Evolutionary conservation across 2,113 vertebrate genomes (phyloP), one percentile per base, ranked within the genome.

Genomic region (Motacilla tschutschensis): DNA sequence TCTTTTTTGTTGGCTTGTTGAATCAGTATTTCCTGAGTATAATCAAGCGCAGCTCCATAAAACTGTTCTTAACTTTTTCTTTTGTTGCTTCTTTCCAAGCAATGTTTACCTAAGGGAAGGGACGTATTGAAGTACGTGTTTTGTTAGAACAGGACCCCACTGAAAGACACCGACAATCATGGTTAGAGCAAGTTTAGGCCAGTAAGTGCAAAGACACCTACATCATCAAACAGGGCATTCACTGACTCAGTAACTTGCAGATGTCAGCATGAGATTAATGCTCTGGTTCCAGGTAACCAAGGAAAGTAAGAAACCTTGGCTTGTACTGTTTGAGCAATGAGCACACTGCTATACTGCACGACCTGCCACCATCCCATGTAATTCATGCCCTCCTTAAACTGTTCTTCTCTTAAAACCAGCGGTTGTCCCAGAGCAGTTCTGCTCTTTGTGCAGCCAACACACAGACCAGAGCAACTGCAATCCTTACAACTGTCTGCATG

Each of bases 121-220:
- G 51, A 72, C 26, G 62, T 38, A 77, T 72, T 84, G 65, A 69
- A 90, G 62, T 79, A n/a, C 9, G 22, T 38, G 62, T 24, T 85
- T 85, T 81, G 41, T 73, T 89, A 41, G 81, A 93, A 89, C n/a
- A 84, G 31, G 64, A 85, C 46, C 51, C 59, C 41, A 48, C 55
- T 66, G 85, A 81, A 91, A 94, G 77, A 75, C 75, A 67, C 47
- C 5, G 71, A 76, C 70, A 92, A 44, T 58, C 64, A 66, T 4
- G 14, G n/a, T 43, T 70, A 90, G 4, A 92, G 70, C 87, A 90
- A 88, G 87, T 88, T 91, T 70, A 91, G 74, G 67, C 82, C 63
- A 75, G 87, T 92, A 87, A 71, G 63, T 74, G 67, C 83, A 83
- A 78, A 55, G 70, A 75, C 31, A 77, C 21, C 85, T 31, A 35